Evolutionary conservation across 1,140 invertebrate species (phyloP).

Genomic region (Pissodes strobi): DNA sequence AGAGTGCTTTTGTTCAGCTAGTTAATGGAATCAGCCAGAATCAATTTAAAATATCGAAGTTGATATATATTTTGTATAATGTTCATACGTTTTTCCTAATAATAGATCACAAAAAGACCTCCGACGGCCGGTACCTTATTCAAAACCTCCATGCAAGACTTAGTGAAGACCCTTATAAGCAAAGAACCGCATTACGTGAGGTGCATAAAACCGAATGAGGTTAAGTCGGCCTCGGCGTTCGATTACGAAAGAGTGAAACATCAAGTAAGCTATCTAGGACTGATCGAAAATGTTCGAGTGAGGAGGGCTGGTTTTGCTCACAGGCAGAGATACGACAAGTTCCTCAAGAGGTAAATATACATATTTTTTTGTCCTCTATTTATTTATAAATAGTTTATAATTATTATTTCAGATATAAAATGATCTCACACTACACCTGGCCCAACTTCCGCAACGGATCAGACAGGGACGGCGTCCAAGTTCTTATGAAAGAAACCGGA

Average conservation of each 20-base stretch:
- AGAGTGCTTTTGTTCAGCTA: too few species aligned
- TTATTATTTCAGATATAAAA: too few species aligned
- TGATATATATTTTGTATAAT: too few species aligned
- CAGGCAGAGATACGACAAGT: slow-evolving; percentile 86
- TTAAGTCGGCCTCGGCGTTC: slow-evolving; percentile 82
- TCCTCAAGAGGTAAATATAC: slow-evolving; percentile 70
- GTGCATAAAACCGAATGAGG: slow-evolving; percentile 94
- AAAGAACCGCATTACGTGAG: slow-evolving; percentile 98
- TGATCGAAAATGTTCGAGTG: slow-evolving; percentile 92
- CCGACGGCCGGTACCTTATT: slow-evolving; percentile 92
- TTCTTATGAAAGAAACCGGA: slow-evolving; percentile 79
- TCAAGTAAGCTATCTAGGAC: slow-evolving; percentile 88
- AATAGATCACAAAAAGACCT: slow-evolving; percentile 89
- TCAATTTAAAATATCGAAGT: too few species aligned
- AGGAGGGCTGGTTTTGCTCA: slow-evolving; percentile 92
- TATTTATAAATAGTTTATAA: not conserved
- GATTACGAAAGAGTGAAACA: slow-evolving; percentile 81
- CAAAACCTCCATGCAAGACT: slow-evolving; percentile 89
- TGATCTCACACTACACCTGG: slow-evolving; percentile 93
- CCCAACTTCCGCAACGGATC: slow-evolving; percentile 82
- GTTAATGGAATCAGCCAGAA: too few species aligned
- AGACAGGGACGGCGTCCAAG: slow-evolving; percentile 80
- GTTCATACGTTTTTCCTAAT: not conserved
- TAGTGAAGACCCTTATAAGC: slow-evolving; percentile 85
- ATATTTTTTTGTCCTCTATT: not conserved